Evolutionary conservation across 2,797 vertebrate species (phyloP).

Genomic region (Florisuga fusca): DNA sequence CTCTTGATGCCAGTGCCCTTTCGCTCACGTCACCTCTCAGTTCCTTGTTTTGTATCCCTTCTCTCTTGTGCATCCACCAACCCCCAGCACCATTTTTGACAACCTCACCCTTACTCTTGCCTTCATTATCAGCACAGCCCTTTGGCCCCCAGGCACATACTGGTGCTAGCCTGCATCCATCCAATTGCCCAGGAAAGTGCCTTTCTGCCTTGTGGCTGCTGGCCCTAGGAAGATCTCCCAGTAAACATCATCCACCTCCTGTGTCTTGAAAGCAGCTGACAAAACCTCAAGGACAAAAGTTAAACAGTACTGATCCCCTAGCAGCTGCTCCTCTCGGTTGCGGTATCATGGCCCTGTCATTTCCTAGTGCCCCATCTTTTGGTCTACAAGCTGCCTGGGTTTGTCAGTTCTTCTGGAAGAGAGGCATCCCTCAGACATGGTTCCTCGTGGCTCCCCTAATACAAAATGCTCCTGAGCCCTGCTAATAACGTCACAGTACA

Average conservation of each 20-base stretch:
- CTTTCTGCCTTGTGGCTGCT: not conserved
- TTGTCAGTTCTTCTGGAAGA: not conserved
- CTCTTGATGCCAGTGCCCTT: not conserved
- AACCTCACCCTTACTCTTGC: not conserved
- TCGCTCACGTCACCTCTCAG: fast-evolving
- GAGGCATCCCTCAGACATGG: fast-evolving
- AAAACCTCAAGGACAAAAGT: not conserved
- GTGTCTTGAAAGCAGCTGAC: not conserved
- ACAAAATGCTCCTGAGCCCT: not conserved
- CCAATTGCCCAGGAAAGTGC: not conserved
- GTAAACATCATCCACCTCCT: not conserved
- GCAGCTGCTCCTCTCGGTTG: not conserved
- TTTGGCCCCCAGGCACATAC: not conserved
- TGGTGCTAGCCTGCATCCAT: not conserved
- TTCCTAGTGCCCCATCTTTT: not conserved
- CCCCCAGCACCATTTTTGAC: not conserved
- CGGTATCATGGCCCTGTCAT: fast-evolving
- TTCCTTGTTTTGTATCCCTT: not conserved
- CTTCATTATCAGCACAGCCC: not conserved
- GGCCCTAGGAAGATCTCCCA: not conserved
- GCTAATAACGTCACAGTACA: not conserved
- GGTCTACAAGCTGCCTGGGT: not conserved
- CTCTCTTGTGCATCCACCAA: not conserved
- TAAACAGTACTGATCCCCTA: not conserved
- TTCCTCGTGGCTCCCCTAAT: not conserved